These are phyloP conservation scores for Toxotes lorentzi DNA, from an alignment of 2,797 vertebrate genomes.

Conservation along the genomic window DNA sequence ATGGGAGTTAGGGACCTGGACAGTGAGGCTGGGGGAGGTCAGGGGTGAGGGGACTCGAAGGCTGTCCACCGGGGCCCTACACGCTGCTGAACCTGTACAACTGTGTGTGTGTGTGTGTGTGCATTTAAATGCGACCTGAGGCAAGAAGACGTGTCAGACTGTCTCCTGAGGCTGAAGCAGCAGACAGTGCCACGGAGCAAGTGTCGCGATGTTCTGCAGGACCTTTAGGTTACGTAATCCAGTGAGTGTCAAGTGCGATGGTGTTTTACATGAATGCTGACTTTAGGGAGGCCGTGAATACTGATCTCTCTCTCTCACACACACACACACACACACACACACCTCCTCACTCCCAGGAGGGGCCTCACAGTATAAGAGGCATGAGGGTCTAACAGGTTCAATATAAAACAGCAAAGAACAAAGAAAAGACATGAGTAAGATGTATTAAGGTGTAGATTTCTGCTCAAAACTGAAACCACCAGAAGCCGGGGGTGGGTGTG, in stretches of 20 bases:
- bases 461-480: slow-evolving; percentile 27
- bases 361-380: background rate
- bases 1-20: slow-evolving; percentile 58
- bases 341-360: slow-evolving; percentile 2
- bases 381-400: slow-evolving; percentile 20
- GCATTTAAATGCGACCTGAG: slow-evolving; percentile 51
- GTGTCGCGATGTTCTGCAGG: slow-evolving; percentile 26
- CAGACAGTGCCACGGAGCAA: slow-evolving; percentile 16
- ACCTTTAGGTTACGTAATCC: slow-evolving; percentile 43
- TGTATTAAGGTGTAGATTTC: slow-evolving; percentile 19
- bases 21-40: slow-evolving; percentile 17
- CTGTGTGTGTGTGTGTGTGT: slow-evolving; percentile 14
- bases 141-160: slow-evolving; percentile 28
- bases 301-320: background rate
- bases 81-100: slow-evolving; percentile 31
- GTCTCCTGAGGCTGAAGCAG: slow-evolving; percentile 22
- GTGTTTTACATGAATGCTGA: slow-evolving; percentile 42
- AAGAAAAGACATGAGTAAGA: slow-evolving; percentile 25
- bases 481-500: background rate
- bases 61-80: slow-evolving; percentile 32
- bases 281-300: slow-evolving; percentile 14
- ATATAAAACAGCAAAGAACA: slow-evolving; percentile 28
- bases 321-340: slow-evolving; percentile 1
- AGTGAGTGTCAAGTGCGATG: slow-evolving; percentile 42
- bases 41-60: slow-evolving; percentile 28